phyloP scores from a whole-genome alignment of 2,888 invertebrate genomes.

The Euspilapteryx auroguttella region DNA sequence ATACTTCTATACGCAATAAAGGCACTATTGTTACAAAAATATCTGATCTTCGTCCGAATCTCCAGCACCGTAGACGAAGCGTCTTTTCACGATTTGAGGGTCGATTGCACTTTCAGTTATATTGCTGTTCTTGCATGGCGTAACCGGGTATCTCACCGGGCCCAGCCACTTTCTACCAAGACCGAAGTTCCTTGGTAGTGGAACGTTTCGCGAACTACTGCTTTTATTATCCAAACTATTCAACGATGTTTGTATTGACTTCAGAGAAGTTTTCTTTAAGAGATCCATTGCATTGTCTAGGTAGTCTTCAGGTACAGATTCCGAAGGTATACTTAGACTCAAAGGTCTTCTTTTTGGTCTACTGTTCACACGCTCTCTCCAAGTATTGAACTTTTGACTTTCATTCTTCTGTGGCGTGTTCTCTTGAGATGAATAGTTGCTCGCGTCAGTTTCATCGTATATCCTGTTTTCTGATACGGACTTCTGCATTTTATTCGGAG shows the following conservation, averaged over 20 bases:
- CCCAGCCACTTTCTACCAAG: conserved; percentile 64
- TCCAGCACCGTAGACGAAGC: conserved; percentile 50
- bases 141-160: conserved; percentile 66
- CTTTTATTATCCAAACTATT: conserved; percentile 33
- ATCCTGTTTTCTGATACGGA: conserved; percentile 41
- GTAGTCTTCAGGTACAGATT: conserved; percentile 34
- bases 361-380: conserved; percentile 31
- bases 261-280: conserved; percentile 31
- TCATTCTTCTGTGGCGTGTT: conserved; percentile 32
- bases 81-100: conserved; percentile 35
- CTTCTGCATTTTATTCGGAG: conserved; percentile 31
- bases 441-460: conserved; percentile 30
- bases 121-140: conserved; percentile 58
- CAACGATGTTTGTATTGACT: conserved; percentile 40
- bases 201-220: conserved; percentile 36
- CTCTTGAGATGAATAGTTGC: conserved; percentile 34
- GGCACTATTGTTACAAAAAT: too few species aligned
- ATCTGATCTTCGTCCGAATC: conserved; percentile 67
- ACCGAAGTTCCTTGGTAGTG: conserved; percentile 62
- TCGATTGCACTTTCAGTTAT: conserved; percentile 27
- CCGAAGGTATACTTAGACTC: conserved; percentile 43
- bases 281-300: conserved; percentile 24
- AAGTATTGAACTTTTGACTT: conserved; percentile 38
- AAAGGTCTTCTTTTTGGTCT: conserved; percentile 38
- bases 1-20: background rate